Conservation (phyloP, 2,888 invertebrate genomes). For the Pherbina coryleti region DNA sequence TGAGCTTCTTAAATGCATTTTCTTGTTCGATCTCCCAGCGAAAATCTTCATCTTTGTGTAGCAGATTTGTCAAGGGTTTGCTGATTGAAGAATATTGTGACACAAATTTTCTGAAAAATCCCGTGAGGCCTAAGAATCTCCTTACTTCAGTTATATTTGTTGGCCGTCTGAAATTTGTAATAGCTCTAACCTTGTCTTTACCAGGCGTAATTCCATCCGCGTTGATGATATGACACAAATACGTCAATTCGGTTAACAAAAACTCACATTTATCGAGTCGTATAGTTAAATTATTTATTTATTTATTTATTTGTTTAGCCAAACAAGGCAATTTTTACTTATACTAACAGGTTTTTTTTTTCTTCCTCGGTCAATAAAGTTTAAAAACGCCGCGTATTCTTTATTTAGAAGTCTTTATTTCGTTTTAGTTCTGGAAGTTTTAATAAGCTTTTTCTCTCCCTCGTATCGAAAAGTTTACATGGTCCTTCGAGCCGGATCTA, state of each 20-base stretch:
- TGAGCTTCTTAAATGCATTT: not conserved
- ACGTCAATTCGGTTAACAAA: constrained; percentile 39
- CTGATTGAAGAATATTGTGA: constrained; percentile 35
- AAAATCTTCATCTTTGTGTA: not conserved
- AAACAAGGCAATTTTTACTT: no score
- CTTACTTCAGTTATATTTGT: no score
- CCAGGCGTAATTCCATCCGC: constrained; percentile 44
- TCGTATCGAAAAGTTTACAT: no score
- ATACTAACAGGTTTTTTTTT: no score
- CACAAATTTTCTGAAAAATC: constrained; percentile 46
- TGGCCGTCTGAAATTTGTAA: constrained; percentile 37
- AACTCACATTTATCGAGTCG: constrained; percentile 45
- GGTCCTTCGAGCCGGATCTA: no score
- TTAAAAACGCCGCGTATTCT: no score
- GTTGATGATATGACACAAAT: constrained; percentile 42
- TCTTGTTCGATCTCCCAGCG: not conserved
- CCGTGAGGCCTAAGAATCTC: constrained; percentile 43
- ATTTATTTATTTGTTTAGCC: no score
- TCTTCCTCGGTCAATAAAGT: no score
- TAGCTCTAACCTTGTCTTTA: constrained; percentile 39
- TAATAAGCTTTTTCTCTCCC: no score
- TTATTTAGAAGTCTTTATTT: no score
- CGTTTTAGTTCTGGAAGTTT: no score
- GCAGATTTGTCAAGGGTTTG: constrained; percentile 25
- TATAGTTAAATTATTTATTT: constrained; percentile 38